phyloP scores from a whole-genome alignment of 2,888 invertebrate genomes.

The Agapostemon virescens region DNA sequence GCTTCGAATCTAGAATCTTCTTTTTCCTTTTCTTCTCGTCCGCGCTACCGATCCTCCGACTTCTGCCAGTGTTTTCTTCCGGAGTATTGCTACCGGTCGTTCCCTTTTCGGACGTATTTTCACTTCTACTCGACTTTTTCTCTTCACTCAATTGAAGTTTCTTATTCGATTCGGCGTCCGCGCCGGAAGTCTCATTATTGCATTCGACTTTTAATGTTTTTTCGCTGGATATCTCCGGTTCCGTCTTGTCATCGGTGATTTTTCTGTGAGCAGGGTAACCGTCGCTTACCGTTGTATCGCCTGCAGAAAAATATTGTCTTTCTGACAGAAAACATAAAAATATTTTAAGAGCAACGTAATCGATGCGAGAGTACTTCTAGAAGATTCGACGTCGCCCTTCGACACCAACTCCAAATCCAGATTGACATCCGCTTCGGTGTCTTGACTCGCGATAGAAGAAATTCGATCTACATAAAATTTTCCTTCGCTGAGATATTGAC shows the following conservation, averaged over 20 bases:
- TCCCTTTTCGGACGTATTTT: constrained; percentile 22
- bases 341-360: background rate
- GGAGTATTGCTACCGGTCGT: constrained; percentile 14
- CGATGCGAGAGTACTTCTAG: constrained; percentile 61
- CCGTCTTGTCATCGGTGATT: constrained; percentile 46
- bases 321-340: background rate
- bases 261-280: constrained; percentile 20
- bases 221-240: constrained; percentile 18
- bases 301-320: constrained; percentile 31
- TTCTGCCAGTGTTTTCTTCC: constrained; percentile 13
- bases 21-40: constrained; percentile 34
- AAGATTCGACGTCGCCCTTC: constrained; percentile 67
- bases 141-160: constrained; percentile 1
- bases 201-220: constrained; percentile 30
- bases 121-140: constrained; percentile 17
- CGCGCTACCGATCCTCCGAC: constrained; percentile 13
- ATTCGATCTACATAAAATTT: constrained; percentile 43
- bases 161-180: constrained; percentile 18
- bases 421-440: constrained; percentile 73
- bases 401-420: constrained; percentile 70
- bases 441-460: constrained; percentile 62
- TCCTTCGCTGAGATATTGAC: constrained; percentile 32
- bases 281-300: constrained; percentile 26
- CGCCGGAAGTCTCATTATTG: constrained; percentile 10
- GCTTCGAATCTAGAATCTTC: constrained; percentile 40